Percentiles rank a stretch among this genome's conserved stretches.
Evolutionary conservation across 2,797 vertebrate genomes (phyloP).

Genomic region (Sorex maritimensis): DNA sequence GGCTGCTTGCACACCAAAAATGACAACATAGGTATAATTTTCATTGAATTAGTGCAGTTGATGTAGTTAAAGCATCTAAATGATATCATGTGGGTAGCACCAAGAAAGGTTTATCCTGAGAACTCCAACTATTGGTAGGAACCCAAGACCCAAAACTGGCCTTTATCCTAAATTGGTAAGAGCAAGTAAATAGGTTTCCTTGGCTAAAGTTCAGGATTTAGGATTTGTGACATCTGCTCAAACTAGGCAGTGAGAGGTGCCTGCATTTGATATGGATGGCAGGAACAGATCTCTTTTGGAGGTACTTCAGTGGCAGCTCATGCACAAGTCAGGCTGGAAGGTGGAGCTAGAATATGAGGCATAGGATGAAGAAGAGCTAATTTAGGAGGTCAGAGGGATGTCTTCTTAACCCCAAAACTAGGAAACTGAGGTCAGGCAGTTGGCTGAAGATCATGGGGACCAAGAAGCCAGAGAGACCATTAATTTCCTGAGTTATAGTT

Average conservation of each 20-base stretch:
- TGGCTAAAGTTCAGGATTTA: neutral
- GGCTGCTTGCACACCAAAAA: neutral
- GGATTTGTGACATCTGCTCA: neutral
- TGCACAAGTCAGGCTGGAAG: neutral
- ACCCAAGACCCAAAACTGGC: neutral
- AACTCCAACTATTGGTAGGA: neutral
- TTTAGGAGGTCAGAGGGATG: neutral
- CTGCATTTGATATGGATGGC: neutral
- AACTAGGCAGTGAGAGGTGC: neutral
- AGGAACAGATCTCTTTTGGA: neutral
- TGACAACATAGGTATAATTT: neutral
- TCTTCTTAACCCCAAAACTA: too few species aligned
- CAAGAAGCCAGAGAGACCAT: neutral
- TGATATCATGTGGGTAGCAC: neutral
- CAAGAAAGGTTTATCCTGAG: neutral
- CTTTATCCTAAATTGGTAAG: neutral
- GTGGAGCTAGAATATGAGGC: neutral
- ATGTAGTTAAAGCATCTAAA: neutral
- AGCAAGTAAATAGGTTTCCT: neutral
- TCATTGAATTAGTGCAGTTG: too few species aligned
- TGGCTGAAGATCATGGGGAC: neutral
- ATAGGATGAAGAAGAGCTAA: neutral
- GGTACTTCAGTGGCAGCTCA: neutral
- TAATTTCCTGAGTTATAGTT: conserved; percentile 58
- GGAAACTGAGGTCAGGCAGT: neutral